Evolutionary conservation across 1,140 invertebrate species (phyloP).

Genomic region (Microvelia longipes): DNA sequence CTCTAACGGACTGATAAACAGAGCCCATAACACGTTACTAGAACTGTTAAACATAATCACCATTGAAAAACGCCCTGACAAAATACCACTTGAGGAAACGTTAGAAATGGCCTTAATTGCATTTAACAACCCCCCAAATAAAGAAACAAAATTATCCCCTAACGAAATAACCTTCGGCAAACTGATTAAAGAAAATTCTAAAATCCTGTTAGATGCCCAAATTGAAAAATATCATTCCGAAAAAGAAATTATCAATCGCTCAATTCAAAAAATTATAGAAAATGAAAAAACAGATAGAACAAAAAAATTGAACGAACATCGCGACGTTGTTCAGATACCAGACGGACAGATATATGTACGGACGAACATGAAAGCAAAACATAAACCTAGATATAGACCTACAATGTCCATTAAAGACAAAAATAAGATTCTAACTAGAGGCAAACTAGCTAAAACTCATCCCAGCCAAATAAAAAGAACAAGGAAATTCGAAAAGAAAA

Average conservation of each 20-base stretch:
- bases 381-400: slow-evolving; percentile 1
- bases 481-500: neutral
- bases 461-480: slow-evolving; percentile 1
- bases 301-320: neutral
- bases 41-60: slow-evolving; percentile 3
- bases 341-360: neutral
- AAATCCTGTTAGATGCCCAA: neutral
- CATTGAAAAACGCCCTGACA: neutral
- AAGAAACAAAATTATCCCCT: slow-evolving; percentile 2
- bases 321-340: neutral
- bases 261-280: slow-evolving; percentile 1
- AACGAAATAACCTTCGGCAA: slow-evolving; percentile 8
- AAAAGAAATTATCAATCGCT: neutral
- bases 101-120: slow-evolving; percentile 1
- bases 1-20: slow-evolving; percentile 1
- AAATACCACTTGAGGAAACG: neutral
- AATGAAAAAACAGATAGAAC: slow-evolving; percentile 4
- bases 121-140: slow-evolving; percentile 4
- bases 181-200: neutral
- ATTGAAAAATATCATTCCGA: slow-evolving; percentile 3
- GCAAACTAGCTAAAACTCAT: neutral
- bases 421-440: neutral
- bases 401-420: neutral
- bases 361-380: neutral
- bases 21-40: slow-evolving; percentile 1